These are phyloP conservation scores for Papilio elwesi DNA, from an alignment of 2,888 invertebrate species.

Conservation along the genomic window DNA sequence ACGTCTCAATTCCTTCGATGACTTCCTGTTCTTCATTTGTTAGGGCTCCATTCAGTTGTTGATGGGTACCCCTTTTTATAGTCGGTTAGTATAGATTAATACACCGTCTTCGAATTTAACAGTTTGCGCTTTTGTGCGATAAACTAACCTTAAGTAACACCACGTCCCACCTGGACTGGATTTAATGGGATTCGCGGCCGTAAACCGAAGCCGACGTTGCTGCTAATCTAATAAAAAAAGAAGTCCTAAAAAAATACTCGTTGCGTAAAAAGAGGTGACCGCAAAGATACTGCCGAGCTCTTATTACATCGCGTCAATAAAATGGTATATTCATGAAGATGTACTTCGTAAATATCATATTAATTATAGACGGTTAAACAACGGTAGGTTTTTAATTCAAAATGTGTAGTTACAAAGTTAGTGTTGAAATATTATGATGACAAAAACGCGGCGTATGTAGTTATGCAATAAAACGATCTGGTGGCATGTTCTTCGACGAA, in stretches of 20 bases:
- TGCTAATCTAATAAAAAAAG: conserved; percentile 73
- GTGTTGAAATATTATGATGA: conserved; percentile 54
- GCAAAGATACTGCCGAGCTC: conserved; percentile 35
- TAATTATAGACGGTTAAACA: conserved; percentile 56
- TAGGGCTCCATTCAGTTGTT: conserved; percentile 48
- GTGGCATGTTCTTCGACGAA: conserved; percentile 56
- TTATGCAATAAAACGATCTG: conserved; percentile 73
- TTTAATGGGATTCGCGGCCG: conserved; percentile 67
- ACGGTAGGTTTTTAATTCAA: conserved; percentile 55
- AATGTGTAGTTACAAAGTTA: conserved; percentile 56
- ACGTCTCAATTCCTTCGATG: conserved; percentile 76
- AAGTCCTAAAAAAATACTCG: conserved; percentile 63
- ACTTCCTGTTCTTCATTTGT: conserved; percentile 71
- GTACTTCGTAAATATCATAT: conserved; percentile 57
- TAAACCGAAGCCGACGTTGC: conserved; percentile 59
- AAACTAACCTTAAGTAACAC: conserved; percentile 82
- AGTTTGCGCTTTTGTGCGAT: conserved; percentile 71
- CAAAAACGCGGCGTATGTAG: conserved; percentile 61
- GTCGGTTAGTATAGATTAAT: conserved; percentile 77
- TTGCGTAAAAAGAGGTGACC: conserved; percentile 51
- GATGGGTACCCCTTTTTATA: conserved; percentile 56
- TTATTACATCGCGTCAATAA: conserved; percentile 55
- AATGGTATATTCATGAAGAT: conserved; percentile 58
- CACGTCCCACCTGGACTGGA: conserved; percentile 65
- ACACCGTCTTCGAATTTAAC: conserved; percentile 68